Evolutionary conservation across 2,113 vertebrate species (phyloP).

Genomic region (Nycticryphes semicollaris): DNA sequence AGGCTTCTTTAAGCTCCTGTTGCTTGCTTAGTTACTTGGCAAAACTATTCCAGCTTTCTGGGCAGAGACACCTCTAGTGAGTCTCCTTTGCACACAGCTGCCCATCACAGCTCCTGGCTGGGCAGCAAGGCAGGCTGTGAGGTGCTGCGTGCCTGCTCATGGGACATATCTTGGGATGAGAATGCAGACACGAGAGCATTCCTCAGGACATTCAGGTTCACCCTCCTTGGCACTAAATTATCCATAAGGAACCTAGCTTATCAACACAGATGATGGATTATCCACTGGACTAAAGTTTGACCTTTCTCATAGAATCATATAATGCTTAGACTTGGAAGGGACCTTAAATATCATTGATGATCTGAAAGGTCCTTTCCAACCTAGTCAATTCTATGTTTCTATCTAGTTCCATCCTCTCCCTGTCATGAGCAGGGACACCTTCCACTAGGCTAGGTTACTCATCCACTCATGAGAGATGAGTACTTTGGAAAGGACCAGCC

Average conservation of each 20-base stretch:
- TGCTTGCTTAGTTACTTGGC: conserved; percentile 29
- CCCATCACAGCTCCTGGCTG: not conserved
- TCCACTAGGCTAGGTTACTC: not conserved
- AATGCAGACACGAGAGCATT: not conserved
- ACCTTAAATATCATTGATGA: not conserved
- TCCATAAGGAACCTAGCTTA: not conserved
- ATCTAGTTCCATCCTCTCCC: not conserved
- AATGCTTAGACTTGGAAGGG: not conserved
- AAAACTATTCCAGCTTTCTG: conserved; percentile 5
- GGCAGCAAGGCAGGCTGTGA: not conserved
- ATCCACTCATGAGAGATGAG: not conserved
- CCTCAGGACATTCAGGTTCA: not conserved
- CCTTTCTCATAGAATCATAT: not conserved
- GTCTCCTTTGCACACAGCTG: not conserved
- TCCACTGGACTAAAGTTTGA: not conserved
- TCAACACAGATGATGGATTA: not conserved
- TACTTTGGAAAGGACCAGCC: not conserved
- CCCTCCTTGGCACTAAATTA: not conserved
- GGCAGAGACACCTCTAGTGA: not conserved
- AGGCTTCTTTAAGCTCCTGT: not conserved
- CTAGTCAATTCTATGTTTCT: too few relatives aligned
- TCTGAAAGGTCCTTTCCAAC: too few relatives aligned
- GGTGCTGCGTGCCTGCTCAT: not conserved
- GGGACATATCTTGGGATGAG: not conserved
- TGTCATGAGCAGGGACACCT: not conserved